Conservation (phyloP, 2,113 vertebrate species). For the Alethe diademata region DNA sequence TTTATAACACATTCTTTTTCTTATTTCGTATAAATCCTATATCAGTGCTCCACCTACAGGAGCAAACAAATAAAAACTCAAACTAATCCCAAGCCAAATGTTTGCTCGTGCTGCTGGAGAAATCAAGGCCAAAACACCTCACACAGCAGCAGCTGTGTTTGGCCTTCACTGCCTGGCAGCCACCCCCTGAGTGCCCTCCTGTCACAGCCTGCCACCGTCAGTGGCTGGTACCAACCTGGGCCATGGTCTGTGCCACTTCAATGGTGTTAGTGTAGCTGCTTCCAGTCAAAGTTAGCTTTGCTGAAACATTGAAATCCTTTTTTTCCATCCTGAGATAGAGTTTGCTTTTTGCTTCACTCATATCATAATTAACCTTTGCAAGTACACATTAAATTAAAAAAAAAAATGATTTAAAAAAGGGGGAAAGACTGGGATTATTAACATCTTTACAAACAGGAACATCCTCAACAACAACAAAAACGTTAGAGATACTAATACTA, state of each 20-base stretch:
- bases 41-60: not conserved
- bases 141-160: not conserved
- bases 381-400: not conserved
- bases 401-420: not conserved
- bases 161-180: not conserved
- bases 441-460: not conserved
- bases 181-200: not conserved
- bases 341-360: constrained; percentile 54
- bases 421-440: not conserved
- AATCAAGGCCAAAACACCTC: not conserved
- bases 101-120: not conserved
- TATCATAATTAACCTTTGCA: constrained; percentile 71
- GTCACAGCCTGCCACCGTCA: not conserved
- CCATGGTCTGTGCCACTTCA: constrained; percentile 76
- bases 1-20: not conserved
- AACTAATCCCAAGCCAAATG: not conserved
- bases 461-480: not conserved
- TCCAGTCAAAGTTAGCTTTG: constrained; percentile 56
- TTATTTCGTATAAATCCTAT: not conserved
- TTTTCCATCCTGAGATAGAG: constrained; percentile 69
- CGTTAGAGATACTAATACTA: not conserved
- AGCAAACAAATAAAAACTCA: not conserved
- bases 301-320: constrained; percentile 55
- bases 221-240: constrained; percentile 69
- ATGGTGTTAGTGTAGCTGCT: constrained; percentile 61